Evolutionary conservation across 2,888 invertebrate species (phyloP), one percentile per base, ranked within the genome.

Genomic region (Exocentrus adspersus): DNA sequence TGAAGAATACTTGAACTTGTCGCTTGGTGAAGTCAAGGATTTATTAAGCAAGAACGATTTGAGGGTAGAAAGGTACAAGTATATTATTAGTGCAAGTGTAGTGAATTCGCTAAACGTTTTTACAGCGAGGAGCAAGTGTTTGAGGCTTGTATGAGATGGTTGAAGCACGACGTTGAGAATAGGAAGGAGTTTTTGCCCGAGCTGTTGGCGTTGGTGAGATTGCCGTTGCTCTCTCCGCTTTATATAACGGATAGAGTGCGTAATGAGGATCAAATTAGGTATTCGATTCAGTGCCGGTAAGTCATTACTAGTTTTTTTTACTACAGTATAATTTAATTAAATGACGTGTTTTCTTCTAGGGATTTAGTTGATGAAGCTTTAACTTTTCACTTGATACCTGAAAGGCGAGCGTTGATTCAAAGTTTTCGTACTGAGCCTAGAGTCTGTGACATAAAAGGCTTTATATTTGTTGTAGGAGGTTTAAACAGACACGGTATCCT

Each of bases 391-490:
- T 83, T 95, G 62, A 90, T 95, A 86, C 95, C 95, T 1, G 94
- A 95, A 80, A 84, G 94, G 66, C 84, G 94, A 5, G 87, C 89
- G n/a, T 79, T 92, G 43, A 82, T 94, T 67, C 92, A 92, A 77
- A 91, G 91, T 65, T 92, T 92, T 79, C 87, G 91, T 72, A 91
- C 91, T 1, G 86, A 90, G 62, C 92, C 92, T 7, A 86, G 95
- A 20, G 89, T 89, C 71, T 92, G 92, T 72, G 90, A 90, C 78
- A 86, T 92, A 16, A 88, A 90, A 70, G 94, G 94, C 6, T 89
- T 92, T 75, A 93, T 95, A 67, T 95, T 92, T 81, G 94, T 93
- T 46, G 92, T 95, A 37, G 95, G 94, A 17, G 95, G 94, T 1
- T 83, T 94, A 19, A 93, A 93, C 42, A 91, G 92, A 77, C 90